Evolutionary conservation across 2,888 invertebrate species (phyloP), one percentile per base, ranked within the genome.

Genomic region (Rosalia funebris): DNA sequence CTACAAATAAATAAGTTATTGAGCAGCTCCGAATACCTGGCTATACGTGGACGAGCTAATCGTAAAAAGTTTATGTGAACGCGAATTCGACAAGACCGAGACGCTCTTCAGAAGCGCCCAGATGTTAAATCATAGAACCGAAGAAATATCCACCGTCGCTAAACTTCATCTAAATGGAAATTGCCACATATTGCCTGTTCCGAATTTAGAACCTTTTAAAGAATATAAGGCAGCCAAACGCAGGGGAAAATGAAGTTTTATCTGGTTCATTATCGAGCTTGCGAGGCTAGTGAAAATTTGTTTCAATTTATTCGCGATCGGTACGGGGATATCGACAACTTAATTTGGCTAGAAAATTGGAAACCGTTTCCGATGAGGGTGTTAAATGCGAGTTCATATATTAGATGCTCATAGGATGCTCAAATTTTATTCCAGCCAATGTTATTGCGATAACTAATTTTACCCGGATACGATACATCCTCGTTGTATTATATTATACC

Each of bases 161-260:
- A 71, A 75, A 75, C 71, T 75, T 72, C 73, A 75, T 74, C 74
- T 76, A 76, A 75, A 75, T 75, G 76, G 76, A 76, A 75, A 75
- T 75, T 75, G 73, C 68, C 68, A 73, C 73, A 73, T 73, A 75
- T 74, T 71, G 71, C 71, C 61, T 64, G 63, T 48, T 62, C 62
- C 61, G 68, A 71, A 71, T 71, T 68, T 67, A 20, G 25, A 50
- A 14, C 25, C 10, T 50, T 50, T 48, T n/a, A 31, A 11, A n/a
- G 36, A 11, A 34, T 20, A 14, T 25, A 31, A 50, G 19, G 14
- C 14, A 14, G 17, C 31, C 20, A 50, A 9, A 11, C 11, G n/a
- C 20, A n/a, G 47, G 17, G 34, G 16, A 17, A 37, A 37, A 50
- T 25, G 39, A 0, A 36, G 20, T 36, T 36, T 36, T 48, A 20